Evolutionary conservation across 2,797 vertebrate genomes (phyloP), one percentile per base, ranked within the genome.

Genomic region (Aulostomus chinensis): DNA sequence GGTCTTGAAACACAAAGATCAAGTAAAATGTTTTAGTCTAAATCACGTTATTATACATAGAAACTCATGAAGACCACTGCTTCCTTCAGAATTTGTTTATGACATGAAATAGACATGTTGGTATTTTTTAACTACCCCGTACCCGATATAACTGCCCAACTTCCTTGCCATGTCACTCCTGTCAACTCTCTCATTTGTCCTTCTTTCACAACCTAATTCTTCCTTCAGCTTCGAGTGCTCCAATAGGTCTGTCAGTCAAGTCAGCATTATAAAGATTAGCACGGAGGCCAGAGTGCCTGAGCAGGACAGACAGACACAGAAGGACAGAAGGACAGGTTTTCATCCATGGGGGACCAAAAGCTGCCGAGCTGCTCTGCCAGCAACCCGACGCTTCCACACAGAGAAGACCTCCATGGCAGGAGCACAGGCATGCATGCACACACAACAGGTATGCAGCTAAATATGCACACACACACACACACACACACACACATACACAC

Each of bases 181-280:
- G 60, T 68, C 62, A 61, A 31, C 21, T 48, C 57, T 48, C 69
- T 58, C 48, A 54, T 69, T 70, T 73, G 62, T 68, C 67, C 57
- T 52, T 58, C 56, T 58, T 63, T 78, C 67, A 67, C 37, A n/a
- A 60, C 50, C 55, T 58, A 62, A 60, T 47, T 58, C 60, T 69
- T 58, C 46, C 53, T 41, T 62, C 61, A 9, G 63, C 59, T 64
- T 75, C 62, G 64, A 79, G 68, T 78, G 73, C 67, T 67, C 69
- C 81, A 86, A 80, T 81, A 80, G 79, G 56, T 78, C 72, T 84
- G 81, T 80, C 85, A 84, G 67, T 58, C 73, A 46, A 85, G 76
- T 84, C 58, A 73, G 77, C 81, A 85, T 83, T 68, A 81, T 84
- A 85, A 86, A 86, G 88, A 89, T 90, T 83, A 86, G 86, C 67